These are phyloP conservation scores for Axis porcinus DNA, from an alignment of 2,113 vertebrate genomes.

Conservation along the genomic window DNA sequence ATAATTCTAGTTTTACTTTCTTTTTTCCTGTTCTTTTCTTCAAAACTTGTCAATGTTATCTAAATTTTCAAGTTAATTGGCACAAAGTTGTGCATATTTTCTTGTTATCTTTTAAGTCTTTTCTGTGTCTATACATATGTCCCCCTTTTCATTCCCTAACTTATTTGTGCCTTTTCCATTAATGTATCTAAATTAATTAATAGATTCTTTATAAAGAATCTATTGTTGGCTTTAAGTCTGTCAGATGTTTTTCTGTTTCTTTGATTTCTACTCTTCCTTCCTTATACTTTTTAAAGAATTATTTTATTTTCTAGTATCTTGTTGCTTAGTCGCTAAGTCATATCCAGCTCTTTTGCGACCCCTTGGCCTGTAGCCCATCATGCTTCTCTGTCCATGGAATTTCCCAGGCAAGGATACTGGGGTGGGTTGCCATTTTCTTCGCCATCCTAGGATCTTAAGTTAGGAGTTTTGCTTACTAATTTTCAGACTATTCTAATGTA, in stretches of 20 bases:
- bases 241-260: background rate
- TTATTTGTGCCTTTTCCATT: background rate
- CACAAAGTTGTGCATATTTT: background rate
- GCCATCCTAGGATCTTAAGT: background rate
- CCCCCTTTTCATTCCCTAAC: background rate
- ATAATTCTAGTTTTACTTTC: background rate
- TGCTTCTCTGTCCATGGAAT: background rate
- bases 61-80: background rate
- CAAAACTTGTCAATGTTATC: background rate
- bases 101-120: background rate
- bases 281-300: background rate
- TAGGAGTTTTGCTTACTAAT: background rate
- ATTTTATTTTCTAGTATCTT: background rate
- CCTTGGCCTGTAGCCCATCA: background rate
- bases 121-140: background rate
- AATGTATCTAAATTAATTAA: background rate
- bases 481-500: background rate
- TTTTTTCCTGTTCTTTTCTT: background rate
- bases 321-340: background rate
- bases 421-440: background rate
- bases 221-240: background rate
- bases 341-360: background rate
- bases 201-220: background rate
- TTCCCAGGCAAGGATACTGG: background rate
- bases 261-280: background rate